phyloP scores from a whole-genome alignment of 2,888 invertebrate genomes.

The Melieria crassipennis region DNA sequence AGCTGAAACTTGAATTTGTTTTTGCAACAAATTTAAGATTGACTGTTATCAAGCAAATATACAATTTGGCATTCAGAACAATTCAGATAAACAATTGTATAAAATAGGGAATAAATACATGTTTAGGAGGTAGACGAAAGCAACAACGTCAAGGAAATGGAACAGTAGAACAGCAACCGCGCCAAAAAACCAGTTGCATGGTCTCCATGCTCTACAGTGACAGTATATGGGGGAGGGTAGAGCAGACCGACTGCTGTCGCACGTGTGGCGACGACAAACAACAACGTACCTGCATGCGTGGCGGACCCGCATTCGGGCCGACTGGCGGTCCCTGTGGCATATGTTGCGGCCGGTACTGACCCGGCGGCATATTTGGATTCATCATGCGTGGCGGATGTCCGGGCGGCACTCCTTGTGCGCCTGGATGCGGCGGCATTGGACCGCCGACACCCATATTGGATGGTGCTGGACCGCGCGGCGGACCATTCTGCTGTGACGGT shows the following conservation, averaged over 20 bases:
- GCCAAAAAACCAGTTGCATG: too few relatives aligned
- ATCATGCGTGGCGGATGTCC: constrained; percentile 70
- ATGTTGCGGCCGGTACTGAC: constrained; percentile 70
- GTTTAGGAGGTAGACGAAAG: constrained; percentile 22
- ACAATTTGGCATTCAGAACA: constrained; percentile 61
- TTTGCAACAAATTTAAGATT: neutral
- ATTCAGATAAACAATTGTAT: constrained; percentile 52
- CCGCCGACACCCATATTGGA: constrained; percentile 61
- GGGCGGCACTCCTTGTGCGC: constrained; percentile 66
- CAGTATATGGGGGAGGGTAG: too few relatives aligned
- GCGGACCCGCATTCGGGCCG: constrained; percentile 71
- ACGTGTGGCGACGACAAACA: neutral
- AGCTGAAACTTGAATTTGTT: neutral
- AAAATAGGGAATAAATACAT: constrained; percentile 24
- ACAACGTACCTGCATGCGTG: constrained; percentile 70
- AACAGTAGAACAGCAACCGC: neutral
- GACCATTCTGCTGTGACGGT: constrained; percentile 71
- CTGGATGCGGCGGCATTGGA: constrained; percentile 67
- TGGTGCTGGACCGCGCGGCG: constrained; percentile 67
- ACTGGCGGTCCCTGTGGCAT: constrained; percentile 69
- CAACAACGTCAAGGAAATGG: neutral
- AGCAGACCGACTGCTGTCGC: too few relatives aligned
- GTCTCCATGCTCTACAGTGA: too few relatives aligned
- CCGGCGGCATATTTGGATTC: constrained; percentile 70
- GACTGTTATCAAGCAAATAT: neutral